Evolutionary conservation across 2,113 vertebrate genomes (phyloP).

Genomic region (Tricholaema leucomelas): DNA sequence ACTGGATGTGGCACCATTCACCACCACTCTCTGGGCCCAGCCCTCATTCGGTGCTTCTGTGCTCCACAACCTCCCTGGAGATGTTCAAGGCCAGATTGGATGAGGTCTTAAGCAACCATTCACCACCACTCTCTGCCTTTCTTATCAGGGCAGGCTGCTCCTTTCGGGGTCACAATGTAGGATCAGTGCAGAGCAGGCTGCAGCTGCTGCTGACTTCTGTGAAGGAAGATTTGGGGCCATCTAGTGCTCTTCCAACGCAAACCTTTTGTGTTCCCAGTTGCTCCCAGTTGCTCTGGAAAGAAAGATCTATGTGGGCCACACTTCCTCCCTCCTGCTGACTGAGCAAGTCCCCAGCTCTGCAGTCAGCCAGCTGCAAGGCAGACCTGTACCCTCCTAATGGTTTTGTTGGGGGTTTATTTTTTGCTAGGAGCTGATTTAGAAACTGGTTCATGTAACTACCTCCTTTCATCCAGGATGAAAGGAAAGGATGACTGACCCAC

Average conservation of each 20-base stretch:
- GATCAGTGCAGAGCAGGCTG: not conserved
- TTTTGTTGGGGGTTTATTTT: not conserved
- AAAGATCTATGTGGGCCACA: not conserved
- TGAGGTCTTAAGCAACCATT: too few relatives aligned
- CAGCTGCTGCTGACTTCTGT: not conserved
- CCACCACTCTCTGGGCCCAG: too few relatives aligned
- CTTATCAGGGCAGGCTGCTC: not conserved
- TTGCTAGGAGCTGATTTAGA: slow-evolving; percentile 42
- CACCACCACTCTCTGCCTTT: too few relatives aligned
- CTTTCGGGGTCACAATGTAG: not conserved
- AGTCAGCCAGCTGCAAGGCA: not conserved
- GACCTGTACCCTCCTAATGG: not conserved
- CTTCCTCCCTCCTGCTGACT: slow-evolving; percentile 14
- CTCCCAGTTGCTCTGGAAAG: not conserved
- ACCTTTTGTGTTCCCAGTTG: not conserved
- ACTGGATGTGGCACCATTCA: too few relatives aligned
- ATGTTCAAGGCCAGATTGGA: too few relatives aligned
- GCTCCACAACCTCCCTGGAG: too few relatives aligned
- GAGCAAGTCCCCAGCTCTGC: not conserved
- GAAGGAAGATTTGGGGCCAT: slow-evolving; percentile 28
- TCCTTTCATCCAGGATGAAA: slow-evolving; percentile 68
- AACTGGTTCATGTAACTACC: slow-evolving; percentile 42
- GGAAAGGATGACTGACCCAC: slow-evolving; percentile 22
- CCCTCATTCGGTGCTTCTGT: too few relatives aligned
- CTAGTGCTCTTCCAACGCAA: slow-evolving; percentile 46